Conservation (phyloP, 1,140 invertebrate species). For the Philotrypesis tridentata region DNA sequence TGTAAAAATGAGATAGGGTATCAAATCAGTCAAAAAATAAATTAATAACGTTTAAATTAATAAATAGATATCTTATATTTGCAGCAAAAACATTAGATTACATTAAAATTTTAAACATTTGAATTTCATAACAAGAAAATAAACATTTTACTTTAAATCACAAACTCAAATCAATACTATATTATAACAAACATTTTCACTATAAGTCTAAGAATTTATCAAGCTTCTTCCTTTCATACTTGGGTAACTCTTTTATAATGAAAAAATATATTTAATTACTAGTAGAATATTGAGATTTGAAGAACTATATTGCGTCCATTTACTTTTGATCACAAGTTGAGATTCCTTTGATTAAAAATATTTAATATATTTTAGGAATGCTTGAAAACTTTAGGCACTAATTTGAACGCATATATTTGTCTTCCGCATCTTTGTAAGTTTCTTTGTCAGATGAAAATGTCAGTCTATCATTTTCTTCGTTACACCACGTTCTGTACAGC, state of each 20-base stretch:
- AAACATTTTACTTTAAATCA: constrained; percentile 8
- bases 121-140: constrained; percentile 8
- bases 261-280: constrained; percentile 6
- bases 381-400: constrained; percentile 29
- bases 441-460: constrained; percentile 40
- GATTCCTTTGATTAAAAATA: constrained; percentile 33
- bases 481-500: constrained; percentile 54
- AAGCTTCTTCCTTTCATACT: constrained; percentile 9
- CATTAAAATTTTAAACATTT: constrained; percentile 5
- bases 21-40: constrained; percentile 13
- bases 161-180: constrained; percentile 4
- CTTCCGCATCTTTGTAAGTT: constrained; percentile 43
- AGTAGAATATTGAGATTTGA: constrained; percentile 13
- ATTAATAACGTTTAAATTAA: constrained; percentile 26
- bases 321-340: constrained; percentile 32
- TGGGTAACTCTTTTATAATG: constrained; percentile 1
- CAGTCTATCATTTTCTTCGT: constrained; percentile 49
- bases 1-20: constrained; percentile 35
- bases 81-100: constrained; percentile 26
- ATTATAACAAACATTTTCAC: background rate
- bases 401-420: constrained; percentile 41
- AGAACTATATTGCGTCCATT: constrained; percentile 27
- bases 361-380: constrained; percentile 40
- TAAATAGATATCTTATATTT: constrained; percentile 43
- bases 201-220: background rate